phyloP scores from a whole-genome alignment of 2,888 invertebrate species.

The Cataglyphis rosenhaueri region DNA sequence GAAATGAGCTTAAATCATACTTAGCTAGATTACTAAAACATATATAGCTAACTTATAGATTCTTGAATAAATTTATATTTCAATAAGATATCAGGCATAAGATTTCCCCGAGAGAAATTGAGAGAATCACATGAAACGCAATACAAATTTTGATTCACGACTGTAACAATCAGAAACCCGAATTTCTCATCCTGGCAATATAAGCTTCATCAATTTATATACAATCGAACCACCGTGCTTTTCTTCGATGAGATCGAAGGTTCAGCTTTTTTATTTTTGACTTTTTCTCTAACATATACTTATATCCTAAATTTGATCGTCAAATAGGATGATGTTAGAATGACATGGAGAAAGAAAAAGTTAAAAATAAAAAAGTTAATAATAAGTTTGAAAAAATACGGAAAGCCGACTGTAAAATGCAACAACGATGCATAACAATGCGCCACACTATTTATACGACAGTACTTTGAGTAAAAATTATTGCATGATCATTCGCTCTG shows the following conservation, averaged over 20 bases:
- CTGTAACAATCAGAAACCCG: conserved; percentile 8
- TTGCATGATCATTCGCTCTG: conserved; percentile 53
- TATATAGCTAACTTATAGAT: conserved; percentile 7
- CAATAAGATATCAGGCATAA: not conserved
- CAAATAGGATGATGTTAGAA: conserved; percentile 1
- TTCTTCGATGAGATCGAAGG: not conserved
- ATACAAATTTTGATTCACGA: conserved; percentile 1
- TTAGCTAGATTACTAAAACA: not conserved
- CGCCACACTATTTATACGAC: conserved; percentile 73
- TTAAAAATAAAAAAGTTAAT: not conserved
- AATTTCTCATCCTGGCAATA: conserved; percentile 16
- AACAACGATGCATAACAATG: conserved; percentile 81
- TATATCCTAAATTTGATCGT: not conserved
- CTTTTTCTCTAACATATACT: not conserved
- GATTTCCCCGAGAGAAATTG: not conserved
- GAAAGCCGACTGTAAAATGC: conserved; percentile 69
- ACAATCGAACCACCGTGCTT: not conserved
- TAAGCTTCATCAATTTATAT: conserved; percentile 76
- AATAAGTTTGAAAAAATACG: not conserved
- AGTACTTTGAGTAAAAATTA: conserved; percentile 49
- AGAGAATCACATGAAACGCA: not conserved
- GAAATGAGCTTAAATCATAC: not conserved
- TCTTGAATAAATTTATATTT: not conserved
- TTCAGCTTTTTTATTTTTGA: conserved; percentile 5
- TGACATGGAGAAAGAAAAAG: not conserved